Conservation (phyloP, 1,140 invertebrate species). For the Bombus huntii region DNA sequence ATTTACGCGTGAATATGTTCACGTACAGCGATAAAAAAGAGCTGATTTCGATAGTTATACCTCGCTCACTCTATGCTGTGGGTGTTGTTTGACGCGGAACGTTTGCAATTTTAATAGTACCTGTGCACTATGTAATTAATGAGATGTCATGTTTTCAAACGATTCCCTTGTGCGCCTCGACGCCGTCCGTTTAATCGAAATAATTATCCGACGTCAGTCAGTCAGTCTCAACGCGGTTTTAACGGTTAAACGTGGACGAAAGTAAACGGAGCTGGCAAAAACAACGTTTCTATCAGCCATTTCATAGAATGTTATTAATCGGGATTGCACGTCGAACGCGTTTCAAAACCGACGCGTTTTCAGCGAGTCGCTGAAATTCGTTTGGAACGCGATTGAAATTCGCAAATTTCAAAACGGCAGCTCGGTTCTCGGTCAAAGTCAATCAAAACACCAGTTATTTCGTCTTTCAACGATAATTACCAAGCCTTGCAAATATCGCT, state of each 20-base stretch:
- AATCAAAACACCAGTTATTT: not conserved
- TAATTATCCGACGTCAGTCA: constrained; percentile 28
- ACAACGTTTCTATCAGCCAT: constrained; percentile 3
- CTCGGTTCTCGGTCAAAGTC: not conserved
- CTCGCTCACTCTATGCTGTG: not conserved
- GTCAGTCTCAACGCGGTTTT: not conserved
- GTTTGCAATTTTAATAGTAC: constrained; percentile 29
- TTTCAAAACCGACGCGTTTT: not conserved
- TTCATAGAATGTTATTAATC: constrained; percentile 40
- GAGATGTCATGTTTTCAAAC: constrained; percentile 40
- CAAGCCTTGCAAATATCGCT: not conserved
- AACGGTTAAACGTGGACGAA: not conserved
- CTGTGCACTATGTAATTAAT: constrained; percentile 26
- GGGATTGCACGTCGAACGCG: not conserved
- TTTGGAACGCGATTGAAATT: not conserved
- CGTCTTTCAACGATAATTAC: not conserved
- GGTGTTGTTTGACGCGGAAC: not conserved
- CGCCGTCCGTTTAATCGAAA: not conserved
- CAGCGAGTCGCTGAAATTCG: not conserved
- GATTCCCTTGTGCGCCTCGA: not conserved
- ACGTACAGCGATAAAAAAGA: not conserved
- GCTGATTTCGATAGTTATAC: not conserved
- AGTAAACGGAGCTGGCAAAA: not conserved
- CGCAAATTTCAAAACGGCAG: not conserved
- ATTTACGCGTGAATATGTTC: too few species aligned